Base-by-base conservation (phyloP, 2,797 vertebrate genomes). In the Hydrocynus forskahlii region DNA sequence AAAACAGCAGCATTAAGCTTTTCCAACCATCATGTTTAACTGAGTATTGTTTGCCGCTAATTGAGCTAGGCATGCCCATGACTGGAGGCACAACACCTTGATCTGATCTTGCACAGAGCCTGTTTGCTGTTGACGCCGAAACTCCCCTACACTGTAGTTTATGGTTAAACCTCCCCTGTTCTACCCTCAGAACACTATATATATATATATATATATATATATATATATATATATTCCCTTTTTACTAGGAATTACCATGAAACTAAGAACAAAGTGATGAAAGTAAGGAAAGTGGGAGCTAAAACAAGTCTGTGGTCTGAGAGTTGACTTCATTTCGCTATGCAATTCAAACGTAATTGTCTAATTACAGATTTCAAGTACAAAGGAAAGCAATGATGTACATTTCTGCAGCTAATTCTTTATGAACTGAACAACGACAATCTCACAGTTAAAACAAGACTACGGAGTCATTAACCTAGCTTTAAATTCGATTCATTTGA, bases 11-110 rank as follows among this genome's bases (percentile, higher is more conserved):
- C 62, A 72, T 80, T 73, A 86, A 80, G 29, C 67, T 70, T 82
- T 75, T 82, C 59, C 69, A 80, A 80, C 78, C 71, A 73, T 84
- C 67, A 69, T 64, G 67, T 79, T 87, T 82, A 82, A 83, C 54
- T 76, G 78, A 83, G 67, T 78, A 78, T 80, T 82, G 69, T 81
- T 81, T 75, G 60, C 73, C 17, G 54, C 55, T 84, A 82, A 84
- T 75, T 59, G 62, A 80, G 79, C 67, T 69, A 40, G 64, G 57
- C 59, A 70, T 59, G 45, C 62, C 52, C 57, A 73, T 66, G 67
- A 80, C 79, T 83, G 14, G 35, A 88, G 79, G 80, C 84, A 43
- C 45, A 84, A 86, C 75, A 85, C 85, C 85, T 86, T 84, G 80
- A 82, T 78, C 77, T 82, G 73, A 86, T 86, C 80, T 84, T 64